Conservation (phyloP, 2,888 invertebrate genomes). For the Clistopyga incitator region DNA sequence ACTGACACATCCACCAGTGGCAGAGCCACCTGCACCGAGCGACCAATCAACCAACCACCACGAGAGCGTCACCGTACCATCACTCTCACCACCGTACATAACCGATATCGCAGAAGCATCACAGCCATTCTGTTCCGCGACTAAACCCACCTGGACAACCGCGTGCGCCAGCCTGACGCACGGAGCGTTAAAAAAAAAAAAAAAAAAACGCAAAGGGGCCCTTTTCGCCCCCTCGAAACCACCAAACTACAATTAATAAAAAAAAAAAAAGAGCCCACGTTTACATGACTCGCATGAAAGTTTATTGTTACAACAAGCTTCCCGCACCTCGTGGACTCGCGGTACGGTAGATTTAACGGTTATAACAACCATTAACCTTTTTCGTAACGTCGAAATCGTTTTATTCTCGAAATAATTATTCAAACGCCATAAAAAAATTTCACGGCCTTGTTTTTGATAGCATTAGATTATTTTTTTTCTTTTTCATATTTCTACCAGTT, state of each 20-base stretch:
- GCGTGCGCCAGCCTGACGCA: neutral
- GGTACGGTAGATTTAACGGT: neutral
- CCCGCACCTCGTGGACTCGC: neutral
- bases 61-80: conserved; percentile 31
- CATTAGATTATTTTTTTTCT: no score
- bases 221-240: neutral
- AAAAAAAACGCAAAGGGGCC: neutral
- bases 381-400: neutral
- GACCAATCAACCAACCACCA: conserved; percentile 69
- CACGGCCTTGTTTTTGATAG: no score
- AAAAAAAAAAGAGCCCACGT: neutral
- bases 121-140: conserved; percentile 9
- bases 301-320: neutral
- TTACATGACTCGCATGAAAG: neutral
- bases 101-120: conserved; percentile 12
- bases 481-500: no score
- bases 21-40: conserved; percentile 73
- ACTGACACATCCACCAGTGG: conserved; percentile 78
- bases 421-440: no score
- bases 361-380: neutral
- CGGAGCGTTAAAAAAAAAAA: neutral
- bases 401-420: no score
- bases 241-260: neutral
- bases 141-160: conserved; percentile 38
- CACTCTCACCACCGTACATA: conserved; percentile 31